Conservation (phyloP, 1,140 invertebrate genomes). For the Drosophila burlai region DNA sequence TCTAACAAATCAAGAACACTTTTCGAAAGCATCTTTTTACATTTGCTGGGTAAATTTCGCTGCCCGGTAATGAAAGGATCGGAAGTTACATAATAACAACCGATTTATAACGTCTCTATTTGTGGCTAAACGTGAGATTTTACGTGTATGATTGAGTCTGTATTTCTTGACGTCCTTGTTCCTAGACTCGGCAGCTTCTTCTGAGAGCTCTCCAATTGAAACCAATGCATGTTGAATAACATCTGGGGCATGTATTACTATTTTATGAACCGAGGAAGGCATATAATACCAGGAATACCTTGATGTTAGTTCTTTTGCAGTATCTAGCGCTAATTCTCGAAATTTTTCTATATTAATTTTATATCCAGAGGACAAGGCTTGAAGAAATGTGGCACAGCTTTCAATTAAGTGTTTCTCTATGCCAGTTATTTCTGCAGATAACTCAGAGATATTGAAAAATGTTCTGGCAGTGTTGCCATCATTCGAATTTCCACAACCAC, state of each 20-base stretch:
- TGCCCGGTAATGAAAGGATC: too few relatives aligned
- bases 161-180: too few relatives aligned
- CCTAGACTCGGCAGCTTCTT: too few relatives aligned
- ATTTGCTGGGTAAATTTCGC: too few relatives aligned
- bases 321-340: conserved; percentile 3
- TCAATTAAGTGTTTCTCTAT: conserved; percentile 8
- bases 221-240: too few relatives aligned
- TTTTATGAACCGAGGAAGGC: conserved; percentile 22
- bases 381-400: conserved; percentile 15
- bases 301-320: conserved; percentile 3
- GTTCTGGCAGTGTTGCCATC: neutral
- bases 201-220: too few relatives aligned
- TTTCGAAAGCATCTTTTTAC: too few relatives aligned
- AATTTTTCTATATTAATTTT: conserved; percentile 33
- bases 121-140: too few relatives aligned
- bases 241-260: conserved; percentile 6
- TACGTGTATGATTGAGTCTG: too few relatives aligned
- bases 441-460: neutral
- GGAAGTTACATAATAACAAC: too few relatives aligned
- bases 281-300: conserved; percentile 25
- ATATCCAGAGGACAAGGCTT: conserved; percentile 22
- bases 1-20: too few relatives aligned
- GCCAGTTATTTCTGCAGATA: conserved; percentile 5
- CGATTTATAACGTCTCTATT: too few relatives aligned
- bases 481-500: neutral